Evolutionary conservation across 2,888 invertebrate species (phyloP), one percentile per base, ranked within the genome.

Genomic region (Clitarchus hookeri): DNA sequence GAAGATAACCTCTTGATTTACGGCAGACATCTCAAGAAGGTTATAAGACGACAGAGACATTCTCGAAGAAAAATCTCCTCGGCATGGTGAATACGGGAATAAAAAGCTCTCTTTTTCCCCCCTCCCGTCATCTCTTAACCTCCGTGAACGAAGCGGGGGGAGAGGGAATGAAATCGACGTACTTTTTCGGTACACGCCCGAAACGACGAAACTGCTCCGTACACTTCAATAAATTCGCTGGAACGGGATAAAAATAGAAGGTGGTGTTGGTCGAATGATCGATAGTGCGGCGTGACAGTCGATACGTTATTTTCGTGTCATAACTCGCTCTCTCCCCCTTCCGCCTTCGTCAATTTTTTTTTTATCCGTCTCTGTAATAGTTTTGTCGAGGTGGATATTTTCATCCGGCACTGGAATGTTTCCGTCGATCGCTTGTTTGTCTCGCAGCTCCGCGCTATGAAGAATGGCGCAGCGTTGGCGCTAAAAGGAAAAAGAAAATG

Each of bases 301-400:
- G 65, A 65, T 65, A 65, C 65, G 65, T 65, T 65, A 65, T 65
- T 65, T n/a, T n/a, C 65, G n/a, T 65, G 65, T 65, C 65, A 65
- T 65, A 65, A 65, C 65, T 65, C 65, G 23, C 65, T 65, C 65
- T 65, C 53, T 6, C n/a, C 8, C 65, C 65, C 65, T 23, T 8
- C 19, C n/a, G 6, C 0, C 19, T 8, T 65, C 65, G 53, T 1
- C 36, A 1, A 36, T 36, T 36, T 36, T 36, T 36, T 36, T 36
- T 36, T 48, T 48, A 13, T 16, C 48, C 65, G 65, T 65, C 8
- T 19, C n/a, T 19, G 65, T 23, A 65, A 65, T 65, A 65, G 23
- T 65, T 19, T 65, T 65, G 65, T 65, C 65, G 65, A 23, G 65
- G 65, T 65, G 65, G 65, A 65, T 65, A n/a, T 65, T 65, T 65